Conservation (phyloP, 2,113 vertebrate genomes). For the Bombycilla garrulus region DNA sequence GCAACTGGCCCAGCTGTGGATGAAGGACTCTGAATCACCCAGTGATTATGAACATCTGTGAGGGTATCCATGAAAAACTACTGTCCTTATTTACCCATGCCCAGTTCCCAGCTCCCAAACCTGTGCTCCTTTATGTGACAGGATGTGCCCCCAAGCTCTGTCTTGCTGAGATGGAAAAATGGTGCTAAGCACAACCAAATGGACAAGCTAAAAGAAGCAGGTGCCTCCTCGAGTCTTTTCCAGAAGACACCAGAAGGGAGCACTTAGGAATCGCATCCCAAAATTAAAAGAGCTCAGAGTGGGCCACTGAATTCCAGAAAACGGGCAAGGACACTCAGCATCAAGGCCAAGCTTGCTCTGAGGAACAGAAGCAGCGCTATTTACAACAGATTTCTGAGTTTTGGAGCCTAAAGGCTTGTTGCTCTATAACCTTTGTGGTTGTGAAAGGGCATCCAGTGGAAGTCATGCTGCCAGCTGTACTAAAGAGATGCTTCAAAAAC, state of each 20-base stretch:
- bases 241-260: not conserved
- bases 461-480: not conserved
- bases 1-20: not conserved
- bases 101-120: not conserved
- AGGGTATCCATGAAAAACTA: not conserved
- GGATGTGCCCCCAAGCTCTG: not conserved
- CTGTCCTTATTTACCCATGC: not conserved
- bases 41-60: not conserved
- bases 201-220: not conserved
- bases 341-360: not conserved
- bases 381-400: not conserved
- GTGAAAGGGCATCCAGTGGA: not conserved
- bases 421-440: not conserved
- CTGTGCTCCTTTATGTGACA: not conserved
- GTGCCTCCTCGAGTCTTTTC: not conserved
- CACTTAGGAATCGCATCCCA: rapidly evolving
- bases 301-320: not conserved
- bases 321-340: not conserved
- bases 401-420: not conserved
- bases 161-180: not conserved
- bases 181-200: not conserved
- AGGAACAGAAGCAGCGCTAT: not conserved
- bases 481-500: not conserved
- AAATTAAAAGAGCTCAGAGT: not conserved
- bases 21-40: not conserved